Evolutionary conservation across 2,113 vertebrate species (phyloP).

Genomic region (Ctenomys sociabilis): DNA sequence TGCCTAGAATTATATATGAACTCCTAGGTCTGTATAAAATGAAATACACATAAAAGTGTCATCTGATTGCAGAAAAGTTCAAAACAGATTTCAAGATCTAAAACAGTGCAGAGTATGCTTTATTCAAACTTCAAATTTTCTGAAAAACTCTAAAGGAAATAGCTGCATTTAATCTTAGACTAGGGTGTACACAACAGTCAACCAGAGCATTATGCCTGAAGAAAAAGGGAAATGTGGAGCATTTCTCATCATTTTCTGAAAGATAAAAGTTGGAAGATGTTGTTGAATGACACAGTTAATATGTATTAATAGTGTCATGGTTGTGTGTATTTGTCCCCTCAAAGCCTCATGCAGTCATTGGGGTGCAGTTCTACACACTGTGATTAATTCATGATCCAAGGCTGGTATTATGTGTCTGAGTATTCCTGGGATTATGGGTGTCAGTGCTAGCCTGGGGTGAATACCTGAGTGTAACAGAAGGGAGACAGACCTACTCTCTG

Average conservation of each 20-base stretch:
- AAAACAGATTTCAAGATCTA: neutral
- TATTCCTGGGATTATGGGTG: too few relatives aligned
- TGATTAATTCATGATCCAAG: too few relatives aligned
- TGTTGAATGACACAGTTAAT: neutral
- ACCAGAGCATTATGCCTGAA: neutral
- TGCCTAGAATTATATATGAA: neutral
- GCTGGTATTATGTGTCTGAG: too few relatives aligned
- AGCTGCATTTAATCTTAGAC: neutral
- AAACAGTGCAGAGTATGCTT: neutral
- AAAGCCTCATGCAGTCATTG: too few relatives aligned
- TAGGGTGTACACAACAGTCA: neutral
- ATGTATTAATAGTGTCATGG: neutral
- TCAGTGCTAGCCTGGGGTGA: too few relatives aligned
- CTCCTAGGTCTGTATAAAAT: neutral
- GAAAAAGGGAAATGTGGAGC: neutral
- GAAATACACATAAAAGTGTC: neutral
- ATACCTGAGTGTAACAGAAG: too few relatives aligned
- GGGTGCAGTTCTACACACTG: too few relatives aligned
- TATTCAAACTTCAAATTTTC: neutral
- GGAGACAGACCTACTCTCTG: too few relatives aligned
- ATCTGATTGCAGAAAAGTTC: neutral
- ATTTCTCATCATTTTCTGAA: slow-evolving; percentile 1
- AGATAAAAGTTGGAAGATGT: neutral
- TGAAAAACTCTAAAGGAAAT: neutral
- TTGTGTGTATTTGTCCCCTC: too few relatives aligned